Evolutionary conservation across 2,888 invertebrate species (phyloP), one percentile per base, ranked within the genome.

Genomic region (Stratiomys singularior): DNA sequence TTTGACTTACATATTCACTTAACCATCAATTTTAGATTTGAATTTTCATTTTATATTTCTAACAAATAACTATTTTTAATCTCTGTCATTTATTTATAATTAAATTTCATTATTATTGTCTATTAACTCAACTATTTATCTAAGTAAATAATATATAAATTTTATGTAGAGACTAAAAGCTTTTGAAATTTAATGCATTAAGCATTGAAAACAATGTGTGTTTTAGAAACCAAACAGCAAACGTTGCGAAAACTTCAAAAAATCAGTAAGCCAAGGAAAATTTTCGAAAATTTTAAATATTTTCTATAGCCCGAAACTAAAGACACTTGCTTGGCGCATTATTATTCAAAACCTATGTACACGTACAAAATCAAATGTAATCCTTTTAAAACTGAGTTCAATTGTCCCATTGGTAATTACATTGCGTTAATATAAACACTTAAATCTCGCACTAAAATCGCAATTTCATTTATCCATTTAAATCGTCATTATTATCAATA

Each of bases 61-160:
- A 67, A 67, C 67, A 66, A 77, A 67, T 77, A 77, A 77, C 69
- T 77, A 63, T 52, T 64, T 44, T 72, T 74, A 28, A 28, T 77
- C 52, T 67, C 30, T 71, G 21, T 67, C 37, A 58, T 64, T 69
- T 0, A 52, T 66, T 52, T 74, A 11, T 74, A 69, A 63, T 44
- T 66, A 76, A 71, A 76, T 76, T 60, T 18, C 13, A 25, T 74
- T 76, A 58, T 79, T 79, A 79, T 79, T 79, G 79, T 79, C 79
- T 79, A 79, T 66, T 52, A 79, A 79, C 76, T 79, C 60, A 79
- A 79, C 71, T 76, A 44, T 64, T 74, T 44, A 2, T 28, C 66
- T 30, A 44, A 64, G 27, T n/a, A 60, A 25, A 60, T 23, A 9
- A 21, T n/a, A n/a, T n/a, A 60, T 60, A 3, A 23, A 23, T 60